Base-by-base conservation (phyloP, 1,140 invertebrate genomes). In the Paralvinella palmiformis region DNA sequence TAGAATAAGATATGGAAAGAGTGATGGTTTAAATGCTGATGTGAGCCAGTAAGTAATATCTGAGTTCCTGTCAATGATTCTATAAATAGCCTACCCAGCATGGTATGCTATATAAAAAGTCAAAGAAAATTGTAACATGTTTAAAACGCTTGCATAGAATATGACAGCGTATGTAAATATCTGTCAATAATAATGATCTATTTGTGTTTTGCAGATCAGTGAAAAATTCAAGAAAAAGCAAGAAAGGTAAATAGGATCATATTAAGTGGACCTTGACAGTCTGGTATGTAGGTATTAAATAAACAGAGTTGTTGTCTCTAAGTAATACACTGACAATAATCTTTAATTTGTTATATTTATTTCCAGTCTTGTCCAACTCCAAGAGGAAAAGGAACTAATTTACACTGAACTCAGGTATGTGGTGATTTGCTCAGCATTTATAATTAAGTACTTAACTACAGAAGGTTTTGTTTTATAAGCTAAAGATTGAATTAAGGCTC, bases 151-250 rank as follows among this genome's bases (percentile, higher is more conserved):
- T n/a, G n/a, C n/a, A n/a, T n/a, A n/a, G n/a, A n/a, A n/a, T n/a
- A n/a, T n/a, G n/a, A n/a, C n/a, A n/a, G n/a, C n/a, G n/a, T n/a
- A n/a, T n/a, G n/a, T n/a, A n/a, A n/a, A n/a, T n/a, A n/a, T n/a
- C n/a, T n/a, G n/a, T n/a, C n/a, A n/a, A n/a, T n/a, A n/a, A n/a
- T n/a, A n/a, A n/a, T n/a, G n/a, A n/a, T n/a, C n/a, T n/a, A n/a
- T n/a, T n/a, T n/a, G n/a, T n/a, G n/a, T 59, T 29, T 68, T 71
- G 10, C 66, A 76, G 71, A 48, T 73, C n/a, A 52, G 67, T 59
- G 79, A 81, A 41, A 81, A 81, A 67, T 62, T 81, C 36, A 80
- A 77, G 62, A 81, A 76, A 60, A 82, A 81, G 68, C 80, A 81
- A 69, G 80, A 81, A 69, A 82, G 80, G 70, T 78, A 73, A 59